Percentiles rank a stretch among this genome's conserved stretches.
Conservation (phyloP, 2,888 invertebrate species). For the Chromoteleia sp. region DNA sequence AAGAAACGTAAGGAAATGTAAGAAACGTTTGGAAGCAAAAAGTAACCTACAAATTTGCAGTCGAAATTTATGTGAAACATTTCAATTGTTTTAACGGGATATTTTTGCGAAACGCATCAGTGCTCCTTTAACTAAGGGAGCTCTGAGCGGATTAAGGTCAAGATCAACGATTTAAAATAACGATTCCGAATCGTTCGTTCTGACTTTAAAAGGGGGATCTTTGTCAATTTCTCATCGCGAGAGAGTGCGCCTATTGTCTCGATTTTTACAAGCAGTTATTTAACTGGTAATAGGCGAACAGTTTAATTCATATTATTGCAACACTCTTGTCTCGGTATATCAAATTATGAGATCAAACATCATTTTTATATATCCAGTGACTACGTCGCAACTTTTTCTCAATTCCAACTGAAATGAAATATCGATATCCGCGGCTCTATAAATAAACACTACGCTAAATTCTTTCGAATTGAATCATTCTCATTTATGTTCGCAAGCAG, state of each 20-base stretch:
- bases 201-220: constrained; percentile 7
- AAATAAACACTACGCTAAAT: constrained; percentile 13
- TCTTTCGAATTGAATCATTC: constrained; percentile 22
- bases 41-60: constrained; percentile 5
- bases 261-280: no score
- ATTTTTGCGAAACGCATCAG: constrained; percentile 30
- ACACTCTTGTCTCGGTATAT: no score
- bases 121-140: constrained; percentile 24
- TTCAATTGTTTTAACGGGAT: constrained; percentile 24
- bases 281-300: no score
- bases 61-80: constrained; percentile 24
- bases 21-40: neutral
- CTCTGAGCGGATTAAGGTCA: constrained; percentile 40
- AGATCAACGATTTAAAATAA: constrained; percentile 24
- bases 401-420: no score
- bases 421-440: constrained; percentile 7
- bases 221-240: constrained; percentile 5
- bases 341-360: no score
- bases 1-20: no score
- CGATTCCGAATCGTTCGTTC: no score
- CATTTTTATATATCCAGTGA: neutral
- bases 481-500: constrained; percentile 11
- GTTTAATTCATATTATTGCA: no score
- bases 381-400: no score
- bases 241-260: no score